phyloP scores from a whole-genome alignment of 1,140 invertebrate genomes.

The Ladona fulva region DNA sequence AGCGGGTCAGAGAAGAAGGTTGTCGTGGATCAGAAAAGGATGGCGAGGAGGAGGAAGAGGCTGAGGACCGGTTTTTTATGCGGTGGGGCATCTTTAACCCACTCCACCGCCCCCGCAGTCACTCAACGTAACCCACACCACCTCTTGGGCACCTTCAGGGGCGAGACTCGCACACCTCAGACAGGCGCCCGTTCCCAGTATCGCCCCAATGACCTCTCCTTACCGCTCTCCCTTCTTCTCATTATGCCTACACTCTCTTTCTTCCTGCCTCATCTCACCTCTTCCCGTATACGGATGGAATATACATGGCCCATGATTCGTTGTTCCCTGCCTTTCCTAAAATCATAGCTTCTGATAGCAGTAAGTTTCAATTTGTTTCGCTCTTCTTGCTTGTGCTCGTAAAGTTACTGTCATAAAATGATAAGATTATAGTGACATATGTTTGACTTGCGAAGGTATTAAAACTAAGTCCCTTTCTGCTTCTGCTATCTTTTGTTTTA shows the following conservation, averaged over 20 bases:
- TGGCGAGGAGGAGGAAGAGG: background rate
- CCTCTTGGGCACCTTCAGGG: background rate
- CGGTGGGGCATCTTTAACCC: background rate
- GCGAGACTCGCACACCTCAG: background rate
- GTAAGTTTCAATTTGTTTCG: no score
- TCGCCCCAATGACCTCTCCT: background rate
- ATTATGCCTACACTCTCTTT: background rate
- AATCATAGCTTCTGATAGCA: no score
- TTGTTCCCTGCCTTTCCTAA: no score
- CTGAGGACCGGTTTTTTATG: conserved; percentile 4
- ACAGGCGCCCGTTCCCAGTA: background rate
- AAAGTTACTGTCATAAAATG: no score
- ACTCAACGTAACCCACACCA: background rate
- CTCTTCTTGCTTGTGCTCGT: no score
- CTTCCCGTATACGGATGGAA: no score
- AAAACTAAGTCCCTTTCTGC: no score
- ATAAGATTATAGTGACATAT: no score
- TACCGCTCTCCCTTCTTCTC: background rate
- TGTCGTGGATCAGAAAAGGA: background rate
- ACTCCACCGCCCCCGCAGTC: background rate
- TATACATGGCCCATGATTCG: no score
- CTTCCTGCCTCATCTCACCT: background rate
- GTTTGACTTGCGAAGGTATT: no score
- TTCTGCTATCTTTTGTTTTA: no score
- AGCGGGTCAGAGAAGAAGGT: background rate